Evolutionary conservation across 2,888 invertebrate species (phyloP).

Genomic region (Agriopis aurantiaria): DNA sequence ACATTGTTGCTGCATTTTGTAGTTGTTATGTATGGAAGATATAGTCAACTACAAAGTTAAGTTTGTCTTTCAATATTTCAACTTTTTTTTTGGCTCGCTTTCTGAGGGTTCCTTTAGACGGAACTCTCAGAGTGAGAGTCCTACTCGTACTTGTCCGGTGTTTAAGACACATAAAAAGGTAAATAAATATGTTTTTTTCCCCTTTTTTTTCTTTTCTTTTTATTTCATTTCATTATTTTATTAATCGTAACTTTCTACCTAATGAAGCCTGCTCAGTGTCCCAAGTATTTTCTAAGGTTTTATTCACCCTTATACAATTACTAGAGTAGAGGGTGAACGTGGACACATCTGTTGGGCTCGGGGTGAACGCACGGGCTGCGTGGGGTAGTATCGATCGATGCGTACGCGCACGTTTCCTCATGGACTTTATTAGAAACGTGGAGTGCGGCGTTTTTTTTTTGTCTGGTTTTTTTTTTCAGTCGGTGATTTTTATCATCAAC

Average conservation of each 20-base stretch:
- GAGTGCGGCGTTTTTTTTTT: too few relatives aligned
- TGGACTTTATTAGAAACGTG: background rate
- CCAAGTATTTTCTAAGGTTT: conserved; percentile 25
- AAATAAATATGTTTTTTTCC: background rate
- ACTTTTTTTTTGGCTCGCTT: too few relatives aligned
- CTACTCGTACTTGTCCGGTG: too few relatives aligned
- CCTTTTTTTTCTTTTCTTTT: too few relatives aligned
- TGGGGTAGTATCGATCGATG: conserved; percentile 43
- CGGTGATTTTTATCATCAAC: too few relatives aligned
- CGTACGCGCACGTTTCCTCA: background rate
- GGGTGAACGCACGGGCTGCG: conserved; percentile 48
- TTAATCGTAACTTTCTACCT: background rate
- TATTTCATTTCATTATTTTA: background rate
- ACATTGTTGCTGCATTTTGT: too few relatives aligned
- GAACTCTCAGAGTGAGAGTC: too few relatives aligned
- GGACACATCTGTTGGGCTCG: conserved; percentile 46
- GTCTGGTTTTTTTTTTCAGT: too few relatives aligned
- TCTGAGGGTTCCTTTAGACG: too few relatives aligned
- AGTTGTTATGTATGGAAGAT: too few relatives aligned
- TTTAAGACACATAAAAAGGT: background rate
- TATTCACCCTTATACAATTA: conserved; percentile 18
- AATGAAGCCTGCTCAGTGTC: background rate
- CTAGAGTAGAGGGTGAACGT: conserved; percentile 42
- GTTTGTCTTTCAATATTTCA: too few relatives aligned
- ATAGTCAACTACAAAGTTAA: too few relatives aligned